A percentile compares a stretch with the other conserved stretches of the same genome.
Conservation (phyloP, 1,140 invertebrate genomes). For the Drosophila subobscura region DNA sequence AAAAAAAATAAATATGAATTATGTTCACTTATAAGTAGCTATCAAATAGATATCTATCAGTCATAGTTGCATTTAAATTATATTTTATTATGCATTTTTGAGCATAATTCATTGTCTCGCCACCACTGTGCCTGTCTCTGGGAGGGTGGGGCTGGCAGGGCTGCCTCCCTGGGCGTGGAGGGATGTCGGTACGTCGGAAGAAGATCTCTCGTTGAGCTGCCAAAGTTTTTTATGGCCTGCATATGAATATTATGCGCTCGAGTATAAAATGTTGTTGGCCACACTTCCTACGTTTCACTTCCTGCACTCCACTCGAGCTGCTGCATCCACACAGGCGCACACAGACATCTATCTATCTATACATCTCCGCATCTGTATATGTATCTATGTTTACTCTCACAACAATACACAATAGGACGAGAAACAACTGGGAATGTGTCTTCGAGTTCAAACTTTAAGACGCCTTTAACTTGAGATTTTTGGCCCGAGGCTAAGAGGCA, state of each 20-base stretch:
- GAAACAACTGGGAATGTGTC: conserved; percentile 33
- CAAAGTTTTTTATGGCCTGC: conserved; percentile 81
- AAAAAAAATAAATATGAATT: too few relatives aligned
- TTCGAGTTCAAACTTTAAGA: conserved; percentile 53
- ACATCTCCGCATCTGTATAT: conserved; percentile 47
- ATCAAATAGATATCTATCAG: neutral
- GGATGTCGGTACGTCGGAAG: conserved; percentile 42
- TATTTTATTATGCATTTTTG: neutral
- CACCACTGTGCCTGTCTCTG: conserved; percentile 28
- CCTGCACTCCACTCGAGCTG: conserved; percentile 66
- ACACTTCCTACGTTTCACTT: conserved; percentile 81
- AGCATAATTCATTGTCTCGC: neutral
- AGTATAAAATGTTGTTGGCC: conserved; percentile 81
- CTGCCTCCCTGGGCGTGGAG: too few relatives aligned
- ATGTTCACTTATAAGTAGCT: too few relatives aligned
- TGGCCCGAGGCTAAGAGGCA: conserved; percentile 31
- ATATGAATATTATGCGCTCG: conserved; percentile 82
- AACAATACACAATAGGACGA: conserved; percentile 64
- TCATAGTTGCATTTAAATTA: neutral
- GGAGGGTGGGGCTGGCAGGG: conserved; percentile 2
- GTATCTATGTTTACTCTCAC: conserved; percentile 39
- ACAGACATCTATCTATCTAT: conserved; percentile 52
- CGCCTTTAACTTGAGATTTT: conserved; percentile 59
- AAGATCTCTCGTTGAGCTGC: conserved; percentile 79
- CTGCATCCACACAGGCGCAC: conserved; percentile 45